Evolutionary conservation across 2,113 vertebrate species (phyloP), one percentile per base, ranked within the genome.

Genomic region (Gila orcuttii): DNA sequence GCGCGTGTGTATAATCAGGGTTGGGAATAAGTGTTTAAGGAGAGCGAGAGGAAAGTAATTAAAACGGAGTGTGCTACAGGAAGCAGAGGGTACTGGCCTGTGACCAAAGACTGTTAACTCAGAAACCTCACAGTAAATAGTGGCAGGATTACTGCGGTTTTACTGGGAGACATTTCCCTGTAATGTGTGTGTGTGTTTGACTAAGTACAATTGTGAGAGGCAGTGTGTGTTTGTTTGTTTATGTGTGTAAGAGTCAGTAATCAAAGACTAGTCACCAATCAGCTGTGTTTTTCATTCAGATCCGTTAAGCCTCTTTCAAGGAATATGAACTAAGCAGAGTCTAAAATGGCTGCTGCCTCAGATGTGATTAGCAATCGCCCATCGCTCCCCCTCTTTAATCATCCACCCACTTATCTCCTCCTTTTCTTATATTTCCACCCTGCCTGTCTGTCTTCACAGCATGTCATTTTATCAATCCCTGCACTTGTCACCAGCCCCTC

Each of bases 31-130:
- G 80, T 85, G 57, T 77, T 57, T 83, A 84, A 89, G 42, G 59
- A 84, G 66, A 87, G 52, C 21, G 60, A 82, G 76, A 86, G 86
- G 77, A 86, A 86, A 84, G 85, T 88, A 88, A 90, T 90, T 89
- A 90, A 90, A 90, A 89, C 52, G 55, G 79, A 86, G 85, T 59
- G 78, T 42, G 59, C 75, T 82, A 76, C 42, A 85, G 36, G 79
- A 85, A 82, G 71, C 45, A 64, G 82, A 57, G 74, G 66, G 57
- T 52, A 55, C 39, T 74, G 59, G 60, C 55, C 84, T 74, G 69
- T 88, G 59, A 82, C 85, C 52, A 79, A 79, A 60, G 62, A 79
- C 68, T 57, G 84, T 83, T 88, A 80, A 71, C 69, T 64, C 60
- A 55, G 75, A 85, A 82, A 45, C 64, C 69, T 57, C 52, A 50